Conservation (phyloP, 2,797 vertebrate genomes). For the Gymnoscopelus microlampas region DNA sequence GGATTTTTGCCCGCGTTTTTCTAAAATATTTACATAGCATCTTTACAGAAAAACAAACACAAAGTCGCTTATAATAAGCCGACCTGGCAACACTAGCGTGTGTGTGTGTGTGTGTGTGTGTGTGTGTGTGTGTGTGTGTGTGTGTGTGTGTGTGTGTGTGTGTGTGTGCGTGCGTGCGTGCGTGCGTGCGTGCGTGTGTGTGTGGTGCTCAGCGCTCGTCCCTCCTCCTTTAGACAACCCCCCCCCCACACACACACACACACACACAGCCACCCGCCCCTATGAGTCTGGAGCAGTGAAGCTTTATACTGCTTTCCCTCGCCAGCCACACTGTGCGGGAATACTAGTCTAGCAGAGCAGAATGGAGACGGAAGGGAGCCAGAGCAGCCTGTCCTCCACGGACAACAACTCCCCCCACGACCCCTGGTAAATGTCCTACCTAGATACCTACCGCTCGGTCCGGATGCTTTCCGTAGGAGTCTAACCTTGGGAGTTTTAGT, state of each 20-base stretch:
- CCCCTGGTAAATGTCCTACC: constrained; percentile 83
- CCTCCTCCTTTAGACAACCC: constrained; percentile 74
- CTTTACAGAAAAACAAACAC: no score
- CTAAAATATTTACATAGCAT: no score
- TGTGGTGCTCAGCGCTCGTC: constrained; percentile 79
- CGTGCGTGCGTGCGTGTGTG: constrained; percentile 3
- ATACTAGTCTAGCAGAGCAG: constrained; percentile 79
- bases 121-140: background rate
- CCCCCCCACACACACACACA: constrained; percentile 48
- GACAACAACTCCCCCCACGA: constrained; percentile 92
- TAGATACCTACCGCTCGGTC: constrained; percentile 47
- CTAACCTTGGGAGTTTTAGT: constrained; percentile 76
- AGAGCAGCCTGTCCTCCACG: constrained; percentile 92
- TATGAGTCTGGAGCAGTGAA: constrained; percentile 80
- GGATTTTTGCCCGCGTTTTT: no score
- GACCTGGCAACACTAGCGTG: background rate
- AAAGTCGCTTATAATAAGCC: no score
- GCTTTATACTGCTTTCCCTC: constrained; percentile 79
- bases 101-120: constrained; percentile 22
- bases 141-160: constrained; percentile 25
- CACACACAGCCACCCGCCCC: constrained; percentile 75
- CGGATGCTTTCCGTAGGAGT: constrained; percentile 53
- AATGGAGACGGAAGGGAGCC: constrained; percentile 96
- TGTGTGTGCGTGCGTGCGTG: constrained; percentile 50
- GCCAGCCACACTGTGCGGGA: constrained; percentile 86